Percentiles rank a stretch among this genome's conserved stretches.
phyloP scores from a whole-genome alignment of 2,888 invertebrate genomes.

The Coelinius sp. region DNA sequence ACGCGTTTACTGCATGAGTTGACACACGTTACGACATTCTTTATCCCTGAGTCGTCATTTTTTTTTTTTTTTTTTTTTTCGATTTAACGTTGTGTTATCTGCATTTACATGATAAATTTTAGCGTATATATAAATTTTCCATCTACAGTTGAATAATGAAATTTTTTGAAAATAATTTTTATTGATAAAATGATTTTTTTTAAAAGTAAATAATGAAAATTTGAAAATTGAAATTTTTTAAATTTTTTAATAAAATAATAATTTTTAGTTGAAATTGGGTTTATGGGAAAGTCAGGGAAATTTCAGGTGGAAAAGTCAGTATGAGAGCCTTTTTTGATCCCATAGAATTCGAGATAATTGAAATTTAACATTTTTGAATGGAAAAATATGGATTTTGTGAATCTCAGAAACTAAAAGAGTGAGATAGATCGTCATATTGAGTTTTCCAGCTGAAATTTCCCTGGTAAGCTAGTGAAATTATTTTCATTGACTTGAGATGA shows the following conservation, averaged over 20 bases:
- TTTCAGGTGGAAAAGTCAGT: too few species aligned
- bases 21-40: constrained; percentile 25
- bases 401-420: too few species aligned
- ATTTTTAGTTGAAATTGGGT: not conserved
- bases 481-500: not conserved
- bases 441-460: too few species aligned
- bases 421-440: too few species aligned
- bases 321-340: too few species aligned
- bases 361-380: too few species aligned
- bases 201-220: too few species aligned
- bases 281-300: too few species aligned
- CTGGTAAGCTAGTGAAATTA: too few species aligned
- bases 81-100: constrained; percentile 6
- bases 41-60: constrained; percentile 17
- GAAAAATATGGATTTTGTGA: too few species aligned
- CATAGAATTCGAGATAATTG: too few species aligned
- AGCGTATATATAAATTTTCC: not conserved
- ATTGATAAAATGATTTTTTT: too few species aligned
- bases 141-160: not conserved
- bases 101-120: constrained; percentile 22
- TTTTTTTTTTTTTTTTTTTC: not conserved
- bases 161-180: not conserved
- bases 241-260: not conserved
- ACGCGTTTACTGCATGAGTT: constrained; percentile 23
- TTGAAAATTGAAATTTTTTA: not conserved